A percentile compares a stretch with the other conserved stretches of the same genome.
Evolutionary conservation across 2,113 vertebrate species (phyloP).

Genomic region (Lanius collurio): DNA sequence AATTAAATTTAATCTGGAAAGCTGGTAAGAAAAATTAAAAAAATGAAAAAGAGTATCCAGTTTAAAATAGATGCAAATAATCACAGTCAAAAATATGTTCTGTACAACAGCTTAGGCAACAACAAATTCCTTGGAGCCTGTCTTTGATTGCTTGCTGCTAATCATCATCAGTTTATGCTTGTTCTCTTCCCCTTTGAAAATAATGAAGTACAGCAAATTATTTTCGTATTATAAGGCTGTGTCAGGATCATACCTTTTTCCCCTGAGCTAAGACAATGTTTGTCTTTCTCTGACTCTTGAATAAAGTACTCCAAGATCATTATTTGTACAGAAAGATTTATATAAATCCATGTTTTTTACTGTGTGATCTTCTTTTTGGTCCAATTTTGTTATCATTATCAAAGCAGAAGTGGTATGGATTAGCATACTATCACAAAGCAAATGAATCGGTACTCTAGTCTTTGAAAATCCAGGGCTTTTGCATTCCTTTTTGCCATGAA

Average conservation of each 20-base stretch:
- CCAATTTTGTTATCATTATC: not conserved
- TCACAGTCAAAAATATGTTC: slow-evolving; percentile 42
- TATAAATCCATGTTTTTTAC: not conserved
- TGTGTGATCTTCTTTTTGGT: not conserved
- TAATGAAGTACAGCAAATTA: not conserved
- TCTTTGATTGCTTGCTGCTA: slow-evolving; percentile 18
- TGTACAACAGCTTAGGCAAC: slow-evolving; percentile 18
- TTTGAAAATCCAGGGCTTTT: not conserved
- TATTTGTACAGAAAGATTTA: not conserved
- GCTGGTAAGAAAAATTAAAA: not conserved
- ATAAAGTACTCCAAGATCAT: not conserved
- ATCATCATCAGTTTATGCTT: slow-evolving; percentile 37
- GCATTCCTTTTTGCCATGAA: not conserved
- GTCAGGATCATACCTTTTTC: not conserved
- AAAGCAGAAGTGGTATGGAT: not conserved
- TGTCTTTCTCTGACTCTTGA: not conserved
- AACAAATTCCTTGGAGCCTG: slow-evolving; percentile 14
- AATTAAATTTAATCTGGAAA: slow-evolving; percentile 53
- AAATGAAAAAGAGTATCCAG: not conserved
- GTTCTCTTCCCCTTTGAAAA: slow-evolving; percentile 22
- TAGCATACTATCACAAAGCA: not conserved
- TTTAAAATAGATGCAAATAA: slow-evolving; percentile 47
- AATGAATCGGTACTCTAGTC: not conserved
- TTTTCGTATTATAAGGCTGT: not conserved
- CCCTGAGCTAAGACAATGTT: not conserved